phyloP scores from a whole-genome alignment of 2,888 invertebrate genomes.

The Gisinianus flammeolus region DNA sequence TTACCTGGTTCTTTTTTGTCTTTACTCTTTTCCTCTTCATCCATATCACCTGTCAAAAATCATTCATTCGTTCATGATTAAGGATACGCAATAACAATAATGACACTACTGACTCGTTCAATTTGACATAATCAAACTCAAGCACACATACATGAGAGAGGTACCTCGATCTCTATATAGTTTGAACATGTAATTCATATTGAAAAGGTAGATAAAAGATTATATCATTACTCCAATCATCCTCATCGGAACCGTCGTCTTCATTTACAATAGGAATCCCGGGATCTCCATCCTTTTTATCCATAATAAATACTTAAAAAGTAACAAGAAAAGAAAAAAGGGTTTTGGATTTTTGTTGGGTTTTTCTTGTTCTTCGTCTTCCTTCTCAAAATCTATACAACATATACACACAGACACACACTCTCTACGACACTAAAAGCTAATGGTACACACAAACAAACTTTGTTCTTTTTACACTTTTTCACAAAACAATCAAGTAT shows the following conservation, averaged over 20 bases:
- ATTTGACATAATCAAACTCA: too few species aligned
- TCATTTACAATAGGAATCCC: not conserved
- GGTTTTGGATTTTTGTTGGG: too few species aligned
- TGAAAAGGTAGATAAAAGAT: not conserved
- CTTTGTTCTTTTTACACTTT: not conserved
- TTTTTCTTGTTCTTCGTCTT: too few species aligned
- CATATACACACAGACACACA: not conserved
- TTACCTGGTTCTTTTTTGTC: not conserved
- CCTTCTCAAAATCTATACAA: not conserved
- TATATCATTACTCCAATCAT: conserved; percentile 18
- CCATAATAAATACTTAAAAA: not conserved
- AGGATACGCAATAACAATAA: not conserved
- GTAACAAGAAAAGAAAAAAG: too few species aligned
- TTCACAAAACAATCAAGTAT: not conserved
- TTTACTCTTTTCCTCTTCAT: not conserved
- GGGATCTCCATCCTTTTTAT: not conserved
- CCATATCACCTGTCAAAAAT: conserved; percentile 7
- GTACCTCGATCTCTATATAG: too few species aligned
- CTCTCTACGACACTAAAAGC: too few species aligned
- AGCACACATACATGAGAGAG: too few species aligned
- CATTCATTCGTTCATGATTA: not conserved
- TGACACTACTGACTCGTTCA: not conserved
- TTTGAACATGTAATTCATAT: not conserved
- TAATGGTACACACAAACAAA: too few species aligned
- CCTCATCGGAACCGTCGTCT: conserved; percentile 16